Base-by-base conservation (phyloP, 2,888 invertebrate genomes). In the Diabrotica balteata region DNA sequence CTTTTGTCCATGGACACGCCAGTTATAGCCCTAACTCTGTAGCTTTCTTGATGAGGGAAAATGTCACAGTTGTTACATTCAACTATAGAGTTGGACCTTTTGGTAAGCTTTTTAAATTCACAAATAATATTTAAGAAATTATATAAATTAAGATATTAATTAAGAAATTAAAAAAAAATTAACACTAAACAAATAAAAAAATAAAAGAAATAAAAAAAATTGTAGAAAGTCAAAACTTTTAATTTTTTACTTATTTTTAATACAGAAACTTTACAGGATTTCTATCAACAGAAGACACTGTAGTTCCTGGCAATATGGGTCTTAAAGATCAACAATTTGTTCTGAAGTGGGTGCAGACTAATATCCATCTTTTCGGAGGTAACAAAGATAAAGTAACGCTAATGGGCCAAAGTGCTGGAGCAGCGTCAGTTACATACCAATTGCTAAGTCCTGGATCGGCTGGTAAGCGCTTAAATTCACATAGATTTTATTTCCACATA, bases 1-100 rank as follows among this genome's bases (percentile, higher is more conserved):
- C 68, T 10, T 78, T 75, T 50, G 60, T 70, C 6, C 67, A 72
- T 51, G 76, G 76, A 17, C 70, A 73, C 2, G 67, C 62, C n/a
- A 43, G 43, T 58, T 70, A 50, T 7, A 66, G 67, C 1, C 62
- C 67, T 22, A 57, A 66, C 22, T 68, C 59, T 8, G 71, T 76
- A 2, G 74, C 75, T 60, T 75, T 70, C 54, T 68, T 80, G 8
- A 75, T 79, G 68, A 73, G 77, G 47, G 51, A 75, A 46, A 63
- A 66, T 2, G 69, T 80, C 1, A 60, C 77, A 10, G 45, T 78
- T 47, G 79, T 78, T 9, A 71, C 72, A 8, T 68, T 76, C 17
- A 78, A 76, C 49, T 78, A 78, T 63, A 59, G 78, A 53, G 58
- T 76, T 8, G 78, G 78, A 55, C 73, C 76, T 42, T 78, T 78